Conservation (phyloP, 2,797 vertebrate genomes). For the Tragopan temminckii region DNA sequence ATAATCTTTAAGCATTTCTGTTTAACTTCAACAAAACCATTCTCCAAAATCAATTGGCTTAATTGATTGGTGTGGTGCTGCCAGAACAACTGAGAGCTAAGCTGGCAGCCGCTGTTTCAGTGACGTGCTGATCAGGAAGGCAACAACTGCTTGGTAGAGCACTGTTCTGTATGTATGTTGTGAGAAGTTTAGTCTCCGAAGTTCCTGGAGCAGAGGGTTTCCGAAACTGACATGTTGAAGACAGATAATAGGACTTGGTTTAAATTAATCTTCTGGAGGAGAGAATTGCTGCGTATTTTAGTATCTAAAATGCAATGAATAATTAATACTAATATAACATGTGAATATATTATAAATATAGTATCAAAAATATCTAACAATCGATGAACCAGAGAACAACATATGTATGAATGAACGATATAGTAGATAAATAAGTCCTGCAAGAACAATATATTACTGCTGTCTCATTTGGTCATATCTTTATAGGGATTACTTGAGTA, state of each 20-base stretch:
- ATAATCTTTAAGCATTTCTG: not conserved
- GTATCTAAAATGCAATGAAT: not conserved
- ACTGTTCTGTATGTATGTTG: not conserved
- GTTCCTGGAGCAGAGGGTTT: not conserved
- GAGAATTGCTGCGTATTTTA: not conserved
- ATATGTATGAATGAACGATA: not conserved
- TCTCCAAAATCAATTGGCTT: not conserved
- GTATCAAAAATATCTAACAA: not conserved
- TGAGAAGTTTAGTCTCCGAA: not conserved
- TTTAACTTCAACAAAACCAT: not conserved
- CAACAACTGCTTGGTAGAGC: not conserved
- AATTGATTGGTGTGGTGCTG: not conserved
- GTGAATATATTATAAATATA: not conserved
- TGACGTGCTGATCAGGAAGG: not conserved
- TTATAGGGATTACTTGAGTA: not conserved
- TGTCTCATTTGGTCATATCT: not conserved
- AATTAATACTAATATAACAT: not conserved
- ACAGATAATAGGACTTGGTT: not conserved
- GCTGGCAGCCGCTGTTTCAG: not conserved
- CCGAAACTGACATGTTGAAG: not conserved
- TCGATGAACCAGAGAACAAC: not conserved
- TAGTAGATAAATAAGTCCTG: not conserved
- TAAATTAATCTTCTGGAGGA: not conserved
- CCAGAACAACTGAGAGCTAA: not conserved
- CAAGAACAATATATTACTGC: not conserved